Conservation (phyloP, 2,113 vertebrate genomes). For the Prinia subflava region DNA sequence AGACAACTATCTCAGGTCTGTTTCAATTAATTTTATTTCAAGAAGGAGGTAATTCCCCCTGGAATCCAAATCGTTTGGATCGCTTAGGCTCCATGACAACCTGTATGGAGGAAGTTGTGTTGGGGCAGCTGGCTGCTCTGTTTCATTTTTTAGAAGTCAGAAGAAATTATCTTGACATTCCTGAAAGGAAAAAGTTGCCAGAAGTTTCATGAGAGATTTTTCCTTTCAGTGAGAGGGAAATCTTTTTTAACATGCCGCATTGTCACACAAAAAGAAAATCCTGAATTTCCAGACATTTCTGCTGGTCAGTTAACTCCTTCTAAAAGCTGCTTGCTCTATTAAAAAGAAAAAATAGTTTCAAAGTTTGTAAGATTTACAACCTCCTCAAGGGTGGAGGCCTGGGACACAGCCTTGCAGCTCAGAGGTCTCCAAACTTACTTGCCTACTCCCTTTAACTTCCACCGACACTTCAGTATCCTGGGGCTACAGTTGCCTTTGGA, state of each 20-base stretch:
- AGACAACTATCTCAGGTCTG: conserved; percentile 10
- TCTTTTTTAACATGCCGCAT: not conserved
- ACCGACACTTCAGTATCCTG: not conserved
- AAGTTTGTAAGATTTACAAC: conserved; percentile 1
- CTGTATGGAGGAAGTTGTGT: not conserved
- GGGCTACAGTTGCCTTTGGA: not conserved
- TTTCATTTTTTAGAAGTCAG: conserved; percentile 58
- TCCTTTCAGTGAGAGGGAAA: conserved; percentile 10
- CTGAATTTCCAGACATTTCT: conserved; percentile 9
- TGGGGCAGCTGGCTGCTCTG: conserved; percentile 37
- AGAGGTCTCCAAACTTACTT: not conserved
- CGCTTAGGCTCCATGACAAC: conserved; percentile 32
- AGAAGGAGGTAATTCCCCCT: not conserved
- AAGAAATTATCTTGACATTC: conserved; percentile 59
- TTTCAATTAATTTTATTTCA: conserved; percentile 28
- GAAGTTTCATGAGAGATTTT: conserved; percentile 40
- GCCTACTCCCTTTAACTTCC: not conserved
- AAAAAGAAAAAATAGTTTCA: conserved; percentile 6
- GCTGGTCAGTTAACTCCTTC: not conserved
- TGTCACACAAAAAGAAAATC: conserved; percentile 28
- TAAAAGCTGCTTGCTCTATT: not conserved
- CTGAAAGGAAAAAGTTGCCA: conserved; percentile 31
- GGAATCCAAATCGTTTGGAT: not conserved
- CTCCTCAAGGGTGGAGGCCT: not conserved
- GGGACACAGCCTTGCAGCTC: not conserved